Evolutionary conservation across 2,797 vertebrate species (phyloP).

Genomic region (Tragopan temminckii): DNA sequence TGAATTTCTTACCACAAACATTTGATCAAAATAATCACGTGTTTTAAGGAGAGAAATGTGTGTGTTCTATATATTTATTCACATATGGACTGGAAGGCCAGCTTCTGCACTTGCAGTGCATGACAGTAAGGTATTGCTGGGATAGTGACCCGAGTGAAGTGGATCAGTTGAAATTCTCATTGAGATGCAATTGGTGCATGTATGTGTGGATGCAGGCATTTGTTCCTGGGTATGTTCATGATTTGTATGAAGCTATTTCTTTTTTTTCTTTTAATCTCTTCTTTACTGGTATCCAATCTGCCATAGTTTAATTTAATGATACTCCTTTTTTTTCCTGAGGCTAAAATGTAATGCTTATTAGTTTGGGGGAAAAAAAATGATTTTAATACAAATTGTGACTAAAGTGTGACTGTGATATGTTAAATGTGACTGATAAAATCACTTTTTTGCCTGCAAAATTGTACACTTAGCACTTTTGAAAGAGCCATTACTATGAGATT

Average conservation of each 20-base stretch:
- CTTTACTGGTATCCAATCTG: neutral
- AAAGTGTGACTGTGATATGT: slow-evolving; percentile 40
- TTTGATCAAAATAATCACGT: neutral
- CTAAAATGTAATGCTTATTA: slow-evolving; percentile 54
- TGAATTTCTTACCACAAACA: neutral
- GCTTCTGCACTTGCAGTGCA: neutral
- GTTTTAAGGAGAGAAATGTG: neutral
- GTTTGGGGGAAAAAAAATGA: neutral
- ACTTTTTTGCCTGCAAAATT: slow-evolving; percentile 34
- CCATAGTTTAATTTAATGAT: slow-evolving; percentile 36
- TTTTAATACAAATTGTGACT: slow-evolving; percentile 45
- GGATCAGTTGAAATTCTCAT: neutral
- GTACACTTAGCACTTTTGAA: slow-evolving; percentile 19
- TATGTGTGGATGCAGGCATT: rapidly evolving
- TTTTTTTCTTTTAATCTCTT: slow-evolving; percentile 10
- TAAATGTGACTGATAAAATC: slow-evolving; percentile 45
- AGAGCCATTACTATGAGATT: slow-evolving; percentile 52
- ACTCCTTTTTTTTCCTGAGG: neutral
- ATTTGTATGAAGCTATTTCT: slow-evolving; percentile 10
- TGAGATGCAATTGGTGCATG: neutral
- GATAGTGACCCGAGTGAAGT: neutral
- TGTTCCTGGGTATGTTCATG: neutral
- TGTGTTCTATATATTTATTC: neutral
- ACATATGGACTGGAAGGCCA: neutral
- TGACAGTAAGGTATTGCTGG: neutral